Evolutionary conservation across 1,140 invertebrate species (phyloP).

Genomic region (Drosophila novamexicana): DNA sequence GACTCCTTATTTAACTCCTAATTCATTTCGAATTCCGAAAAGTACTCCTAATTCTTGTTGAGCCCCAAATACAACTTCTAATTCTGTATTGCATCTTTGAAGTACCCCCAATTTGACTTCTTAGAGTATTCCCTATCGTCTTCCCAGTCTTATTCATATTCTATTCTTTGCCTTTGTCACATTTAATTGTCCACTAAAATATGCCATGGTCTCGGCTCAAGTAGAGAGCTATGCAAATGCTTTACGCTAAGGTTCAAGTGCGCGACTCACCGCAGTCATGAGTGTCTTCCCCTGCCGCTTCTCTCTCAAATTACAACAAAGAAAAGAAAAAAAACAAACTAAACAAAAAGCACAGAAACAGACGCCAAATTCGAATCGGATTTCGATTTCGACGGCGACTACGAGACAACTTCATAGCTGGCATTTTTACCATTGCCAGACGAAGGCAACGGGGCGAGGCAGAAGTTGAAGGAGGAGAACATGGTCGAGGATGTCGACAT

Average conservation of each 20-base stretch:
- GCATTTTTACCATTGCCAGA: constrained; percentile 22
- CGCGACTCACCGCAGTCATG: constrained; percentile 44
- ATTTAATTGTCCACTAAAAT: constrained; percentile 73
- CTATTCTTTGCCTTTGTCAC: constrained; percentile 31
- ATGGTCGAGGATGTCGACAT: constrained; percentile 33
- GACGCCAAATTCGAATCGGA: constrained; percentile 41
- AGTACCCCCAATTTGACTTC: background rate
- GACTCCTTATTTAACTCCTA: too few relatives aligned
- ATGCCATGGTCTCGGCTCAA: constrained; percentile 47
- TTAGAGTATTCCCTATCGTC: background rate
- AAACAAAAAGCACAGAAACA: constrained; percentile 21
- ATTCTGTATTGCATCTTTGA: too few relatives aligned
- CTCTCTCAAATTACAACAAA: constrained; percentile 63
- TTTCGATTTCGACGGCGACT: constrained; percentile 41
- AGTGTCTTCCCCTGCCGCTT: constrained; percentile 2
- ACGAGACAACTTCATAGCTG: constrained; percentile 45
- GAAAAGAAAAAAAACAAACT: constrained; percentile 16
- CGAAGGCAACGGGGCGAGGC: background rate
- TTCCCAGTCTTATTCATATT: constrained; percentile 14
- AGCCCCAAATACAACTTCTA: too few relatives aligned
- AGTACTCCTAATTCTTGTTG: background rate
- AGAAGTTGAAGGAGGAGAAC: background rate
- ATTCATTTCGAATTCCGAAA: background rate
- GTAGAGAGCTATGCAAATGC: constrained; percentile 75
- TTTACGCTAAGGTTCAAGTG: constrained; percentile 58